Base-by-base conservation (phyloP, 2,797 vertebrate species). In the Hirundo rustica region DNA sequence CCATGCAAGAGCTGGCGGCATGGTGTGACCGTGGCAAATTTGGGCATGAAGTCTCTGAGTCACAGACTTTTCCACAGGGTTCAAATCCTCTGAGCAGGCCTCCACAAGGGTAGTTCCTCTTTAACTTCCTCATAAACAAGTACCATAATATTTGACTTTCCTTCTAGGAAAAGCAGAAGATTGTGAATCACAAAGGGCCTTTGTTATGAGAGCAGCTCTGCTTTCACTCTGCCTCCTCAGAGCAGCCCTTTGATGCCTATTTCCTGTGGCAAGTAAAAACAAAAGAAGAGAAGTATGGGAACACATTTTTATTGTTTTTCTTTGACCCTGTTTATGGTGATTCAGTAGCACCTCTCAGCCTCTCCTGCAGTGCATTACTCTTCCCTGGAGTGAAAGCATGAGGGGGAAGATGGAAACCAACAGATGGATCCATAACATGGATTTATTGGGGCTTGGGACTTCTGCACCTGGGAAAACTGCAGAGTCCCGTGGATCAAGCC, bases 131-230 rank as follows among this genome's bases (percentile, higher is more conserved):
- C 53, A 75, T 67, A 78, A 91, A 70, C n/a, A 57, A 70, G 21
- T 10, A 70, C 32, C 16, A 70, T 44, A 44, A 70, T 51, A 30
- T 92, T 74, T 67, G 51, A 47, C 90, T 93, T 96, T 96, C 93
- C 96, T 97, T 96, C 92, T 96, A 97, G 95, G 95, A 93, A 96
- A 94, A 91, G 51, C 66, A 73, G 67, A 95, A 95, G 50, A 36
- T 60, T 3, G 7, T 82, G 92, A 94, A 92, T 92, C 92, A 92
- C 62, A 64, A 58, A 68, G 47, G 32, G 44, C 40, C 29, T 55
- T 68, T 61, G 91, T 81, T 75, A 50, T 55, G 70, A 91, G 40
- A 84, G 76, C 54, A 85, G 91, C 44, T 87, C 47, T 88, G 57
- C 50, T 94, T 70, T 89, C 60, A 38, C 55, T 92, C 76, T 44